Evolutionary conservation across 2,888 invertebrate genomes (phyloP).

Genomic region (Zhuqinia jingwanae): DNA sequence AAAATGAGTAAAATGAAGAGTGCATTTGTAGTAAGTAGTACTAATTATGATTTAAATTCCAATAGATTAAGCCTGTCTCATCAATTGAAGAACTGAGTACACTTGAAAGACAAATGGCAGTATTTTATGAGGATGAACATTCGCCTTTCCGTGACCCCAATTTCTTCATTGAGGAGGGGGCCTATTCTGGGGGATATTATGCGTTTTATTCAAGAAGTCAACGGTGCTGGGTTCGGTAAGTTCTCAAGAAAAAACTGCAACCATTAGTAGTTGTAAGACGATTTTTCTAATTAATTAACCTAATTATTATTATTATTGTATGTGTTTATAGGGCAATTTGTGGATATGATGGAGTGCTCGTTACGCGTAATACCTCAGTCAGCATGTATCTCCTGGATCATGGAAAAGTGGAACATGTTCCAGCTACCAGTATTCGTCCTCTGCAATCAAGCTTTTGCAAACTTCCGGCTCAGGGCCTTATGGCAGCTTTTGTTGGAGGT

Average conservation of each 20-base stretch:
- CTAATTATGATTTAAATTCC: too few species aligned
- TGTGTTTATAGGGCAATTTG: constrained; percentile 58
- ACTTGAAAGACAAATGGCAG: constrained; percentile 63
- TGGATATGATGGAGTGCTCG: constrained; percentile 62
- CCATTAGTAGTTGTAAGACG: too few species aligned
- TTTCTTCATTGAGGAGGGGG: constrained; percentile 67
- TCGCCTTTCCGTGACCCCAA: constrained; percentile 62
- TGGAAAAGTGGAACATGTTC: constrained; percentile 63
- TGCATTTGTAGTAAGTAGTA: too few species aligned
- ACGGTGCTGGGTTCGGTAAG: constrained; percentile 69
- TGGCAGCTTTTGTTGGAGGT: constrained; percentile 68
- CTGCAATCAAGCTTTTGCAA: constrained; percentile 63
- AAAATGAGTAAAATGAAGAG: too few species aligned
- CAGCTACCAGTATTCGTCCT: constrained; percentile 64
- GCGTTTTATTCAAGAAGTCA: constrained; percentile 67
- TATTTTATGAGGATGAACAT: constrained; percentile 69
- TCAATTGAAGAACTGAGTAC: constrained; percentile 56
- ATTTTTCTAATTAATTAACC: too few species aligned
- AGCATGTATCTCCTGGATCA: constrained; percentile 66
- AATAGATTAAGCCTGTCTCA: constrained; percentile 48
- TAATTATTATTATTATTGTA: background rate
- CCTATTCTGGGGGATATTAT: constrained; percentile 60
- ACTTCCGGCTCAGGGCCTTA: constrained; percentile 66
- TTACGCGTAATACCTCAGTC: constrained; percentile 56
- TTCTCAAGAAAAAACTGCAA: too few species aligned